Evolutionary conservation across 1,140 invertebrate species (phyloP).

Genomic region (Formica exsecta): DNA sequence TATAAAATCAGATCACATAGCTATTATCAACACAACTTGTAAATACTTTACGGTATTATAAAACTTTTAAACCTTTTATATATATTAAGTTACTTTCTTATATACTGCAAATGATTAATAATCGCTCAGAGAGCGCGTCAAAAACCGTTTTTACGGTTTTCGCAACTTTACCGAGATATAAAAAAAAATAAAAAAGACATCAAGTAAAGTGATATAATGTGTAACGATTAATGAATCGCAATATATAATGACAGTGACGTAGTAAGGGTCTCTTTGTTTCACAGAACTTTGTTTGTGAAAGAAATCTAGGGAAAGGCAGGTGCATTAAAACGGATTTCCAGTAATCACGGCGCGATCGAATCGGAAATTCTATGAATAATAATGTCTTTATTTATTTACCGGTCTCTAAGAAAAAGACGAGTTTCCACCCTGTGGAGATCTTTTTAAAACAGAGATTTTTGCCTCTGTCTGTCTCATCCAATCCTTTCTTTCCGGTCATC

Average conservation of each 20-base stretch:
- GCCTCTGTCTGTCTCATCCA: not conserved
- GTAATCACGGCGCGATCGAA: constrained; percentile 64
- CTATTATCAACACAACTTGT: not conserved
- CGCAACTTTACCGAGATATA: constrained; percentile 38
- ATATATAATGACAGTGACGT: constrained; percentile 21
- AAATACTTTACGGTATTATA: not conserved
- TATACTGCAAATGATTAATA: constrained; percentile 41
- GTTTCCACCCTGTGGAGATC: not conserved
- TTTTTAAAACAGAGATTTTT: constrained; percentile 46
- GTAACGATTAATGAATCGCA: constrained; percentile 30
- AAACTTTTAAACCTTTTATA: not conserved
- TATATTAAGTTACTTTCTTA: not conserved
- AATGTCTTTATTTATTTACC: constrained; percentile 73
- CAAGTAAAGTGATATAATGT: constrained; percentile 28
- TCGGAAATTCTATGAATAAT: constrained; percentile 75
- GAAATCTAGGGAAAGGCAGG: constrained; percentile 18
- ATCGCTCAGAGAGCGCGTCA: not conserved
- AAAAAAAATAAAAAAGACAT: constrained; percentile 44
- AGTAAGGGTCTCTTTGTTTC: constrained; percentile 13
- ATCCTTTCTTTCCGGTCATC: not conserved
- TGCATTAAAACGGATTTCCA: constrained; percentile 63
- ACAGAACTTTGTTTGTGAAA: constrained; percentile 27
- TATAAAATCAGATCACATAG: not conserved
- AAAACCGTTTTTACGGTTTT: constrained; percentile 37
- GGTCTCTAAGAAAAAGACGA: constrained; percentile 38